These are phyloP conservation scores for Pollachius pollachius DNA, from an alignment of 2,113 vertebrate species.

Conservation along the genomic window DNA sequence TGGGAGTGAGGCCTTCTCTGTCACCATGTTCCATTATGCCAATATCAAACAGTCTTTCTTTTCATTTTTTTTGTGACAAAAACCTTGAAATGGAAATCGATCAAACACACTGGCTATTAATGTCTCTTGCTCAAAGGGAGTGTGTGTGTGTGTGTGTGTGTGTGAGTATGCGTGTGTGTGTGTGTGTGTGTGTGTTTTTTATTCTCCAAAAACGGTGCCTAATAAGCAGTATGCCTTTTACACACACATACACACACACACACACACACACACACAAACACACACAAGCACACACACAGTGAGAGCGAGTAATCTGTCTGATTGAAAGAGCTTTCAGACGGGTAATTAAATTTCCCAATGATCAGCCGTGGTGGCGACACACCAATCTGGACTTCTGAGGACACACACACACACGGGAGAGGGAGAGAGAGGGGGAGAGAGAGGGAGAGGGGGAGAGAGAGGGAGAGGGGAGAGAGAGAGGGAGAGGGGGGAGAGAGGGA, in stretches of 20 bases:
- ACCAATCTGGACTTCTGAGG: slow-evolving; percentile 57
- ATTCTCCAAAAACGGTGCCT: slow-evolving; percentile 29
- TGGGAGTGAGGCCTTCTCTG: slow-evolving; percentile 23
- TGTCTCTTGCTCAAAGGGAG: slow-evolving; percentile 32
- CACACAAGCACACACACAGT: slow-evolving; percentile 30
- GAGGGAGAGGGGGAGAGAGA: background rate
- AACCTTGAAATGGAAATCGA: slow-evolving; percentile 54
- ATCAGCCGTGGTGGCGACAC: slow-evolving; percentile 63
- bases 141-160: slow-evolving; percentile 22
- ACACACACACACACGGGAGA: slow-evolving; percentile 55
- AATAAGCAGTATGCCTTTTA: slow-evolving; percentile 44
- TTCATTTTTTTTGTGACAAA: slow-evolving; percentile 48
- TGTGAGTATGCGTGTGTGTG: too few species aligned
- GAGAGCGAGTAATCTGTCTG: slow-evolving; percentile 65
- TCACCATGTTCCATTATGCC: slow-evolving; percentile 34
- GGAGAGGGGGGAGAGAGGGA: background rate
- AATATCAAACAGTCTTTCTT: slow-evolving; percentile 38
- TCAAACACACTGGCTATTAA: slow-evolving; percentile 56
- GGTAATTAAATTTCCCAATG: slow-evolving; percentile 77
- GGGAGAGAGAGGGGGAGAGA: background rate
- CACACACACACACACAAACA: slow-evolving; percentile 18
- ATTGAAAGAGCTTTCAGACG: slow-evolving; percentile 75
- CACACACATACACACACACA: slow-evolving; percentile 27
- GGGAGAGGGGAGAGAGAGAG: slow-evolving; percentile 3
- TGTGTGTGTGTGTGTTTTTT: slow-evolving; percentile 21